phyloP scores from a whole-genome alignment of 2,113 vertebrate genomes.

The Prunella himalayana region DNA sequence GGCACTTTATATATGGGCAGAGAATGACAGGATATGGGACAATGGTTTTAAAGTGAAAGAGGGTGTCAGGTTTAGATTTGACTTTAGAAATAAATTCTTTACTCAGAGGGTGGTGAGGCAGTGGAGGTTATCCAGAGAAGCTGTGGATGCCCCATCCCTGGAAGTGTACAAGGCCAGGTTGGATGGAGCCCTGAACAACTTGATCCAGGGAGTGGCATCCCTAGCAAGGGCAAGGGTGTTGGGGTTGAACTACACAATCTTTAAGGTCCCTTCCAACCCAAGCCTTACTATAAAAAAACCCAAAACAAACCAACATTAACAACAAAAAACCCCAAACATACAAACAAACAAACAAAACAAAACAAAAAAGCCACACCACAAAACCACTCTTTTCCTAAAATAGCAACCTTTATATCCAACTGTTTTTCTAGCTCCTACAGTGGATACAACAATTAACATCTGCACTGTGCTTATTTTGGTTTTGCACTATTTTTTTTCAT shows the following conservation, averaged over 20 bases:
- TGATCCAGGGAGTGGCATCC: neutral
- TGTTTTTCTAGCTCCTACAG: neutral
- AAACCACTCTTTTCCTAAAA: neutral
- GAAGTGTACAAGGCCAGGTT: neutral
- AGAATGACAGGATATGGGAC: neutral
- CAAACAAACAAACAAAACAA: neutral
- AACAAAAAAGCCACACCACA: too few species aligned
- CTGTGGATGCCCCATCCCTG: neutral
- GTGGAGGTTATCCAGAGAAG: neutral
- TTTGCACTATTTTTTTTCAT: neutral
- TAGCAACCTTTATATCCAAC: neutral
- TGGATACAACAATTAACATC: fast-evolving
- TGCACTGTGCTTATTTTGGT: neutral
- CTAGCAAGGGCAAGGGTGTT: neutral
- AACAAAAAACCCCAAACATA: neutral
- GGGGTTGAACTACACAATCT: neutral
- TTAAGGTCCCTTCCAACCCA: neutral
- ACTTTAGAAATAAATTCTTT: neutral
- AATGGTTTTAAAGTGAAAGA: neutral
- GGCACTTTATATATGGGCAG: neutral
- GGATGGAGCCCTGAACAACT: neutral
- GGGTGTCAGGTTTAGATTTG: neutral
- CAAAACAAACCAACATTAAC: fast-evolving
- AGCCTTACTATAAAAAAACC: neutral
- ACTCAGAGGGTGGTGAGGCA: neutral